Percentiles rank a stretch among this genome's conserved stretches.
Conservation (phyloP, 2,113 vertebrate genomes). For the Lonchura striata region DNA sequence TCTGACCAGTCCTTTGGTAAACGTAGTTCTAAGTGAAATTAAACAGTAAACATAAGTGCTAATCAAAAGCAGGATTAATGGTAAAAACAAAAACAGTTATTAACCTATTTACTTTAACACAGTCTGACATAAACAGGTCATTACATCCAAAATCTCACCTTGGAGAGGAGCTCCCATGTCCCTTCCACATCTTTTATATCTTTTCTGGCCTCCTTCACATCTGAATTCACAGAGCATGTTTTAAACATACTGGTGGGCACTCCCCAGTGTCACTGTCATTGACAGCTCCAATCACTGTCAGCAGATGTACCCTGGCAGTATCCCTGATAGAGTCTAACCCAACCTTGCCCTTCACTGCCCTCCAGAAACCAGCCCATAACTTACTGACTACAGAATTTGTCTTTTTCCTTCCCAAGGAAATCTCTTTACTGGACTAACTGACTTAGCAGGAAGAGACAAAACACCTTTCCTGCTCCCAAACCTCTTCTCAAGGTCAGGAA, state of each 20-base stretch:
- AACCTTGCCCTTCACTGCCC: not conserved
- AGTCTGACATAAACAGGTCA: not conserved
- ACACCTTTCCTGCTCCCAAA: not conserved
- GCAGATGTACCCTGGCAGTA: not conserved
- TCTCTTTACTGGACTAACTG: not conserved
- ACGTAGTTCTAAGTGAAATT: not conserved
- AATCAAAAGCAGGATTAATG: not conserved
- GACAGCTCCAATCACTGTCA: conserved; percentile 5
- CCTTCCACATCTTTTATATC: not conserved
- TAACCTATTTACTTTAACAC: not conserved
- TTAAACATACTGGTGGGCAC: not conserved
- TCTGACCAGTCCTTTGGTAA: not conserved
- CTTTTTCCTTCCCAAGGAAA: not conserved
- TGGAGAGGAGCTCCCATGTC: not conserved
- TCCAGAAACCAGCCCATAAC: conserved; percentile 2
- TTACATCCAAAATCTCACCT: not conserved
- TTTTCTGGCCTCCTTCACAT: not conserved
- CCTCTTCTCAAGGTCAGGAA: not conserved
- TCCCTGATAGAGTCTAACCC: not conserved
- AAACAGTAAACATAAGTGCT: not conserved
- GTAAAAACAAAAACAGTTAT: not conserved
- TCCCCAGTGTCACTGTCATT: not conserved
- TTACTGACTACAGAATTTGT: not conserved
- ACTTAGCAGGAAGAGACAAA: not conserved
- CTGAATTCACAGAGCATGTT: not conserved